Base-by-base conservation (phyloP, 2,888 invertebrate species). In the Sericinus montela region DNA sequence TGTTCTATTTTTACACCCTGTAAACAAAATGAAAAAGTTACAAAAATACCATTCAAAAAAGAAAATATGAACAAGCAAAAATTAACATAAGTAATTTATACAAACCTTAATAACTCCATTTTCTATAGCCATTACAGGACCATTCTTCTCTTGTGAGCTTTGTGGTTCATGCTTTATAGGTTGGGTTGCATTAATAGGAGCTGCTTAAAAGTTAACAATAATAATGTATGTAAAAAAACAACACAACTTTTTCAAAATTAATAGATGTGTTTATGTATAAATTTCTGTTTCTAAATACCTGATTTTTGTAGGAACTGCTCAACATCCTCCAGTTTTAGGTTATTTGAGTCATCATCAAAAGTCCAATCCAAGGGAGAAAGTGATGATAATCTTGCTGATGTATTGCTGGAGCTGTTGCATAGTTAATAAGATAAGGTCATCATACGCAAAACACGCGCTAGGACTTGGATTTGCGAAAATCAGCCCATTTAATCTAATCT, bases 51-150 rank as follows among this genome's bases (percentile, higher is more conserved):
- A 19, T 42, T 9, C 16, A 19, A 30, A 32, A 11, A 11, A 32
- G 25, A 5, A 10, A n/a, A 6, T 28, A 1, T 25, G 8, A 25
- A 25, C 25, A 25, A 1, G 1, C 4, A 6, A 25, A 25, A 25
- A 7, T 1, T 1, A 8, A 25, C 8, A 25, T 1, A 32, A 32
- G n/a, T 1, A n/a, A 32, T 45, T 45, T 3, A 19, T 2, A 19
- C 5, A 53, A 64, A 86, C 88, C 80, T 84, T 82, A 53, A 88
- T 87, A 36, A 87, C 62, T 53, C 88, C 88, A 80, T 87, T 87
- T 65, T 88, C 88, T 58, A 88, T 86, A 28, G 88, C 76, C 70
- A 88, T 77, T 32, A 87, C 72, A 14, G 82, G 84, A 9, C 79
- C 75, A 60, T 65, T 72, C 54, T 67, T 77, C 56, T 76, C 72